Percentiles rank a stretch among this genome's conserved stretches.
Evolutionary conservation across 1,140 invertebrate species (phyloP).

Genomic region (Diachasma alloeum): DNA sequence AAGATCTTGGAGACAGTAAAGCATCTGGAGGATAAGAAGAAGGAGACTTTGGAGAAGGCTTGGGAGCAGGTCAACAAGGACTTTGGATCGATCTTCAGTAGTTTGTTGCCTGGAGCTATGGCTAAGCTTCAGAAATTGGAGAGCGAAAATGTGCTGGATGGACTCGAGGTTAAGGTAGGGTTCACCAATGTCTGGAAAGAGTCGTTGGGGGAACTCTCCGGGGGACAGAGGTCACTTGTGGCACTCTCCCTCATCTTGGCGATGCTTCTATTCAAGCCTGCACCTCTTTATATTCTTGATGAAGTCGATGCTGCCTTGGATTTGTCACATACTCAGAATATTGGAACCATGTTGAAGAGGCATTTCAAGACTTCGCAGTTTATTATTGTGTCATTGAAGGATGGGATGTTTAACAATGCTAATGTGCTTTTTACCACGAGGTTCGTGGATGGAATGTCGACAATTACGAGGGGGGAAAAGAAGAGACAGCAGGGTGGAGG

Average conservation of each 20-base stretch:
- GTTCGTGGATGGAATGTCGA: conserved; percentile 96
- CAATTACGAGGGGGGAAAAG: conserved; percentile 75
- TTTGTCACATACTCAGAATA: conserved; percentile 98
- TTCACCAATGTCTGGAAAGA: conserved; percentile 98
- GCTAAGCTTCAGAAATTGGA: conserved; percentile 85
- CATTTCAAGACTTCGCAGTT: conserved; percentile 98
- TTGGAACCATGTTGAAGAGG: conserved; percentile 92
- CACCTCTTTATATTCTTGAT: conserved; percentile 98
- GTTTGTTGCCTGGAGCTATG: conserved; percentile 87
- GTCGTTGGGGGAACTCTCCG: conserved; percentile 92
- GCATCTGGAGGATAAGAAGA: conserved; percentile 91
- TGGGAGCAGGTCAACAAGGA: conserved; percentile 85
- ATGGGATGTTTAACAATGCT: conserved; percentile 99
- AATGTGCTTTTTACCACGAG: conserved; percentile 96
- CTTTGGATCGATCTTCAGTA: conserved; percentile 96
- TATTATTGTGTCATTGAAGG: conserved; percentile 98
- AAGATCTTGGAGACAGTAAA: conserved; percentile 85
- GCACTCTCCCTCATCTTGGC: conserved; percentile 96
- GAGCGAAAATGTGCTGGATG: conserved; percentile 78
- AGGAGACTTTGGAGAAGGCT: conserved; percentile 79
- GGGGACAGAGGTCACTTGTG: conserved; percentile 95
- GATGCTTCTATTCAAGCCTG: conserved; percentile 96
- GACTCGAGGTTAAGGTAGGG: conserved; percentile 91
- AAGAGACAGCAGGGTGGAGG: conserved; percentile 16
- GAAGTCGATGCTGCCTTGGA: conserved; percentile 99